These are phyloP conservation scores for Saturnia japonica DNA, from an alignment of 2,888 invertebrate species.

Conservation along the genomic window DNA sequence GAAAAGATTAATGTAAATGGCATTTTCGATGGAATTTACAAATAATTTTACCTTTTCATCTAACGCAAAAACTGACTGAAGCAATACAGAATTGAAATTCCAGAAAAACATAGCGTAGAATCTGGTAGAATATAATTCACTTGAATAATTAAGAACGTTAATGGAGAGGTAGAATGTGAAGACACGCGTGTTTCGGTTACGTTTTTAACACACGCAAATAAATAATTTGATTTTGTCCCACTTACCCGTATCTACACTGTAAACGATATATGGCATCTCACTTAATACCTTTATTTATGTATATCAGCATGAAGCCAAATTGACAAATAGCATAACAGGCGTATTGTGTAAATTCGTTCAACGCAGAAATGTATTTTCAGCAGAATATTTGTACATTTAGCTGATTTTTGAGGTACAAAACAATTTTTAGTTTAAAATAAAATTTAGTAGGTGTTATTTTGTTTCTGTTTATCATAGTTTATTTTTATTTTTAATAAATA, in stretches of 20 bases:
- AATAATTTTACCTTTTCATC: neutral
- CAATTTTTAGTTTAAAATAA: neutral
- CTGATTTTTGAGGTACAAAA: neutral
- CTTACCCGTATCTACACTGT: neutral
- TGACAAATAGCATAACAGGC: neutral
- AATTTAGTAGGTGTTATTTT: neutral
- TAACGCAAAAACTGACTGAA: neutral
- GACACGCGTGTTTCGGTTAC: neutral
- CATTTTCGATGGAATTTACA: neutral
- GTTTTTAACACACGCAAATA: constrained; percentile 3
- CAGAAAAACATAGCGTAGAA: neutral
- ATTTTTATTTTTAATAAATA: neutral
- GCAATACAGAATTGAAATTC: neutral
- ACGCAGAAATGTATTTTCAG: neutral
- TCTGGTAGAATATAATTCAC: neutral
- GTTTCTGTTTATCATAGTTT: neutral
- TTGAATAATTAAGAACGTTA: constrained; percentile 4
- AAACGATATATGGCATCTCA: neutral
- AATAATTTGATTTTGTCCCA: constrained; percentile 4
- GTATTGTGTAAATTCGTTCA: neutral
- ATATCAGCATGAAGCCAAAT: neutral
- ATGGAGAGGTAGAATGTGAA: neutral
- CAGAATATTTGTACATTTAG: neutral
- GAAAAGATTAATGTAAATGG: neutral
- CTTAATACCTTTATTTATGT: neutral